Evolutionary conservation across 2,113 vertebrate species (phyloP), one percentile per base, ranked within the genome.

Genomic region (Vombatus ursinus): DNA sequence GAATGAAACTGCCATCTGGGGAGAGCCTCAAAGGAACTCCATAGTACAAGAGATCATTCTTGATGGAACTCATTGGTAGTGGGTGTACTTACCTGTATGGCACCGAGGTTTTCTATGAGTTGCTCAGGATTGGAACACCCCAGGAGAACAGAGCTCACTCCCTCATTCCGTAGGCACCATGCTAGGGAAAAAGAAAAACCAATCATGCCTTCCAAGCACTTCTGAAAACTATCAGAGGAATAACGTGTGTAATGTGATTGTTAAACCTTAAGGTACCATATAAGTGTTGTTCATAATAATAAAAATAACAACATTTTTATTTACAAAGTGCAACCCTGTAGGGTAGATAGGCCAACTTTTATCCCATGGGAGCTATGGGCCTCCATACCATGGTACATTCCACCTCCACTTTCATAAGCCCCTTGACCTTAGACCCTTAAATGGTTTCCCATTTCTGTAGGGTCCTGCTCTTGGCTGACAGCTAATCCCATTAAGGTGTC

Each of bases 111-210:
- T 98, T 99, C 99, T 0, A 99, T 99, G 93, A 99, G 99, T 98
- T 99, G 99, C 93, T 99, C 99, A 0, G 99, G 99, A 98, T 99
- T 99, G 96, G 99, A 99, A 5, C 99, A 99, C 97, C 99, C 99
- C 95, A 99, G 97, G 0, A 99, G 99, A 53, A 99, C 99, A 0
- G 99, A 99, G 96, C 99, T 99, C 97, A 99, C 99, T 0, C 99
- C 99, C 97, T 99, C 99, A 0, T 99, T 99, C 96, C 99, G 99
- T 97, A 99, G 98, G 98, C 99, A 99, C 99, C 99, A 99, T 0
- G 99, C 99, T 99, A 98, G 31, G 91, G 91, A 97, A 1, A 96
- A 89, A 98, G 92, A 90, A 54, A 61, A 89, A 31, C 0, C 5
- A 50, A 95, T 97, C 92, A 93, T 95, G 24, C 16, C 3, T 44